A percentile compares a stretch with the other conserved stretches of the same genome.
Conservation (phyloP, 2,113 vertebrate species). For the Bujurquina vittata region DNA sequence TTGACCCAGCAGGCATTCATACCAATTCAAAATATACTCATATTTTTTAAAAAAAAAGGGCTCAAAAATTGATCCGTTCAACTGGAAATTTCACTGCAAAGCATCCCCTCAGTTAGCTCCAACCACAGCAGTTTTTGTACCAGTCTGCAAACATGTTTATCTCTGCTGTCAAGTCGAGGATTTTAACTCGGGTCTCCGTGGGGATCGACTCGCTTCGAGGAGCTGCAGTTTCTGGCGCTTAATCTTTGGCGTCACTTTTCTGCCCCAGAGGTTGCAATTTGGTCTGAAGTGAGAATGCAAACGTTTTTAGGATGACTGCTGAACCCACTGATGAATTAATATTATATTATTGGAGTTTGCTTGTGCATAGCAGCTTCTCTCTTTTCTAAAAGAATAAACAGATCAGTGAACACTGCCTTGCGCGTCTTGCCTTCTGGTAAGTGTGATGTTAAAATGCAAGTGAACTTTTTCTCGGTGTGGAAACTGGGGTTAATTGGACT, state of each 20-base stretch:
- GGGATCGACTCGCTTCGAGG: neutral
- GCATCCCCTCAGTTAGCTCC: neutral
- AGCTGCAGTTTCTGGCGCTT: neutral
- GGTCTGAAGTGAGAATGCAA: slow-evolving; percentile 1
- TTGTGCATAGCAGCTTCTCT: neutral
- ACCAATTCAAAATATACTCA: neutral
- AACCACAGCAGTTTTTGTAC: neutral
- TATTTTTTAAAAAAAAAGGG: too few species aligned
- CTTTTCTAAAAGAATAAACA: neutral
- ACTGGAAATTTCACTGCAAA: neutral
- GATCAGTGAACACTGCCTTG: slow-evolving; percentile 9
- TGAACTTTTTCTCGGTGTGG: slow-evolving; percentile 20
- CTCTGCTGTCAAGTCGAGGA: neutral
- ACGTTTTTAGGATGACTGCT: neutral
- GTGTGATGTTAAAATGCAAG: slow-evolving; percentile 10
- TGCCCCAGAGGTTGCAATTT: neutral
- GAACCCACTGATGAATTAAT: neutral
- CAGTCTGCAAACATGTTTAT: neutral
- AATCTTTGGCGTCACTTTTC: neutral
- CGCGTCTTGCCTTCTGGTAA: slow-evolving; percentile 1
- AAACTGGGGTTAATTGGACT: slow-evolving; percentile 49
- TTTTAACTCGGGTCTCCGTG: neutral
- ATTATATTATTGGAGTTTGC: neutral
- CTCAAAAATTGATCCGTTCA: neutral
- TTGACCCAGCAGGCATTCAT: neutral